A percentile compares a stretch with the other conserved stretches of the same genome.
These are phyloP conservation scores for Halcyon chelicuti DNA, from an alignment of 2,797 vertebrate species.

Conservation along the genomic window DNA sequence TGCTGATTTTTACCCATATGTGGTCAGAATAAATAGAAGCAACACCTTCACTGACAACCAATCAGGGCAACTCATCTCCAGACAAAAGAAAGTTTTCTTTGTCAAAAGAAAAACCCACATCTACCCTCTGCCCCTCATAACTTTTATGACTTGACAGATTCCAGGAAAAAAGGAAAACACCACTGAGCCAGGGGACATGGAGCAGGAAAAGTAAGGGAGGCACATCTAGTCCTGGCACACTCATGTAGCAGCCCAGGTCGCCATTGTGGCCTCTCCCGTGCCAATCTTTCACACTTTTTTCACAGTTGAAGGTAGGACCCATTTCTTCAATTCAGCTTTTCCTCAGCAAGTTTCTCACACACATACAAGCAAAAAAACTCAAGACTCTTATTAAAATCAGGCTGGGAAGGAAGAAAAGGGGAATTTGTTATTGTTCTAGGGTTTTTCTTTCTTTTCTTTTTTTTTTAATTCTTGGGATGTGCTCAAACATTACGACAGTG, in stretches of 20 bases:
- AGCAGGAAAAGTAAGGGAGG: not conserved
- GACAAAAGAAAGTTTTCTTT: not conserved
- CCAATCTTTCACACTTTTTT: not conserved
- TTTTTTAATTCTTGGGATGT: not conserved
- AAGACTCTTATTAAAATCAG: not conserved
- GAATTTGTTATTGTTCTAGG: conserved; percentile 1
- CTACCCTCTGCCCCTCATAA: not conserved
- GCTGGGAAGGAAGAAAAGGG: not conserved
- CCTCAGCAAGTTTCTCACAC: not conserved
- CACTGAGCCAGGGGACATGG: fast-evolving
- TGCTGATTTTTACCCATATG: not conserved
- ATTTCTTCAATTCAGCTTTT: not conserved
- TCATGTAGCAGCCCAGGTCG: not conserved
- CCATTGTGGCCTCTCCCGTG: not conserved
- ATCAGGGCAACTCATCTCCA: not conserved
- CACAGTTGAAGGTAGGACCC: not conserved
- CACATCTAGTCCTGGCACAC: not conserved
- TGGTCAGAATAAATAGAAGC: not conserved
- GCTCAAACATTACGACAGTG: not conserved
- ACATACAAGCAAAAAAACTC: not conserved
- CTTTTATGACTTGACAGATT: not conserved
- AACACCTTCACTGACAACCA: not conserved
- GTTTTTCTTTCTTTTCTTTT: not conserved
- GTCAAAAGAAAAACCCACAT: not conserved
- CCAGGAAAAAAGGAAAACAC: not conserved